Evolutionary conservation across 2,888 invertebrate genomes (phyloP).

Genomic region (Antheraea yamamai): DNA sequence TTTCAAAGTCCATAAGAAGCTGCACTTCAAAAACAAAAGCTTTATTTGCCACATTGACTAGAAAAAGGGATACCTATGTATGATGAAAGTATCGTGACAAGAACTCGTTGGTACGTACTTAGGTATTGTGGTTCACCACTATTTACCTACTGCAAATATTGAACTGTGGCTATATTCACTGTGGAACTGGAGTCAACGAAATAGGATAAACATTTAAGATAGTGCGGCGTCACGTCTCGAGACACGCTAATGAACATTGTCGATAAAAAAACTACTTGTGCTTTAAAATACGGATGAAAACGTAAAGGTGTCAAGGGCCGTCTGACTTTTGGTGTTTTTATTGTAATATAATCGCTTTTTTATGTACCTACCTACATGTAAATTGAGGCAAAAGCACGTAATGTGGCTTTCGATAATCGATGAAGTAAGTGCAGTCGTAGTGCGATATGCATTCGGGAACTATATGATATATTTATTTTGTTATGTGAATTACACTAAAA

Average conservation of each 20-base stretch:
- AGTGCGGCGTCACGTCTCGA: slow-evolving; percentile 50
- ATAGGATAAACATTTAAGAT: slow-evolving; percentile 60
- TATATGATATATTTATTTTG: neutral
- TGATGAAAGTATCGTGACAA: neutral
- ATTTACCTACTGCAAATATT: slow-evolving; percentile 33
- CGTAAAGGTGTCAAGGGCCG: slow-evolving; percentile 47
- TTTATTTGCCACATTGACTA: neutral
- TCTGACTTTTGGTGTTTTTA: slow-evolving; percentile 11
- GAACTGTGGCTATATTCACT: slow-evolving; percentile 27
- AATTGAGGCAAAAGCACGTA: neutral
- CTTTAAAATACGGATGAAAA: slow-evolving; percentile 19
- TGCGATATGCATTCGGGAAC: neutral
- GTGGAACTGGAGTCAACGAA: slow-evolving; percentile 39
- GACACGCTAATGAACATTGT: slow-evolving; percentile 47
- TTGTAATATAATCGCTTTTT: slow-evolving; percentile 13
- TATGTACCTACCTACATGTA: neutral
- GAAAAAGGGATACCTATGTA: neutral
- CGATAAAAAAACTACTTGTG: slow-evolving; percentile 24
- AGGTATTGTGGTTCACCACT: slow-evolving; percentile 20
- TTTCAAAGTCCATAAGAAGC: too few species aligned
- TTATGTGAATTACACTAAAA: too few species aligned
- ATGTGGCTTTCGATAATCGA: neutral
- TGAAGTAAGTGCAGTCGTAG: neutral
- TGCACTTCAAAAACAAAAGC: too few species aligned
- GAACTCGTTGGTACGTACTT: neutral